Evolutionary conservation across 2,888 invertebrate species (phyloP), one percentile per base, ranked within the genome.

Genomic region (Dasysyrphus tricinctus): DNA sequence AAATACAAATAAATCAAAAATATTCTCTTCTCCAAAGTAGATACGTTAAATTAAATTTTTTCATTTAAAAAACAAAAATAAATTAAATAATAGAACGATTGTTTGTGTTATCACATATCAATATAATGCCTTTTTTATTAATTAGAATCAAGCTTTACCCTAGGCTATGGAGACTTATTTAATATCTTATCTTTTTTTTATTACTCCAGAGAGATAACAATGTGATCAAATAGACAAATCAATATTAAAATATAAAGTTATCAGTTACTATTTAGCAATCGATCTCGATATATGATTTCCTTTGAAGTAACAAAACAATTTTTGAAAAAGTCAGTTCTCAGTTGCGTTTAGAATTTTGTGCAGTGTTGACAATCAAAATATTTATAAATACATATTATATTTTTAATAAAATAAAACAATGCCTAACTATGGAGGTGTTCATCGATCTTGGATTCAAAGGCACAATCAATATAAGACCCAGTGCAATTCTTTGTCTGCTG

Each of bases 401-500:
- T 7, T 1, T n/a, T 29, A 11, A 19, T 2, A 12, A 39, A 24
- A 51, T 49, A 75, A 51, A 49, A 76, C 14, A n/a, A 83, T 85
- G 84, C 80, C 80, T 3, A 76, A 34, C 3, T 76, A 73, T 59
- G 73, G 77, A 61, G 80, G 77, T 42, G 72, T 74, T 8, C 80
- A 47, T 6, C 80, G 69, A 0, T 77, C 84, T 8, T 85, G 84
- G 84, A 47, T 85, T 34, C 44, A 73, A 16, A 49, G 69, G 61
- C 73, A 69, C 29, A 59, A 61, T 56, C 80, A 77, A 34, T 77
- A 85, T 42, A 80, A 69, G 11, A 61, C 77, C 0, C 76, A 76
- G 24, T 85, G 67, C 59, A 67, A 69, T 54, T 85, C 80, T 0
- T 37, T 85, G 67, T 80, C 84, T 0, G 80, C 84, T 51, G 84